phyloP scores from a whole-genome alignment of 2,797 vertebrate genomes.

The Microtus agrestis region DNA sequence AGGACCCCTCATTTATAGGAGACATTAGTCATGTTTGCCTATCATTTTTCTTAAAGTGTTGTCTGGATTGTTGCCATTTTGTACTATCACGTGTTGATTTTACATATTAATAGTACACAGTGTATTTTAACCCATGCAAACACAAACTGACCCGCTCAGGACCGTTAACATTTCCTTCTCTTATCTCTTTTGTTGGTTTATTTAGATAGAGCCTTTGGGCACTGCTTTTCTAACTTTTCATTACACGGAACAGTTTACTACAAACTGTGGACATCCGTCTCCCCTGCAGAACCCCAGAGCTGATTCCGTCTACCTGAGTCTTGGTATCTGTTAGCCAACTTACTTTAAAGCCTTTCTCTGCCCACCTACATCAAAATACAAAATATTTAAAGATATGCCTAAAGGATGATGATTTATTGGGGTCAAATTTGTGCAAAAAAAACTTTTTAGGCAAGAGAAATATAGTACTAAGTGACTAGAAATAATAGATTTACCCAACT shows the following conservation, averaged over 20 bases:
- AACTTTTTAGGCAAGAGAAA: not conserved
- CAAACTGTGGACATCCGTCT: not conserved
- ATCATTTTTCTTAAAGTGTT: slow-evolving; percentile 8
- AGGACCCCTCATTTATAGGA: not conserved
- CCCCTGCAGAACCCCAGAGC: not conserved
- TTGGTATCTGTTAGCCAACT: not conserved
- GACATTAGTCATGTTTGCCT: not conserved
- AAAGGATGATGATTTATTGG: not conserved
- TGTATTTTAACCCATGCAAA: not conserved
- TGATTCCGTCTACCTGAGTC: not conserved
- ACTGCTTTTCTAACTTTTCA: not conserved
- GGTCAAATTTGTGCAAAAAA: not conserved
- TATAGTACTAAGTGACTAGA: not conserved
- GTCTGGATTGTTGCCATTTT: not conserved
- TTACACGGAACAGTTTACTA: not conserved
- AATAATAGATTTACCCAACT: slow-evolving; percentile 15
- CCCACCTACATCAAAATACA: not conserved
- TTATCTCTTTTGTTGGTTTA: not conserved
- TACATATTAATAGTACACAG: not conserved
- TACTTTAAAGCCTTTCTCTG: not conserved
- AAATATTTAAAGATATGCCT: not conserved
- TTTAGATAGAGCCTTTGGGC: not conserved
- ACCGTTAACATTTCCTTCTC: not conserved
- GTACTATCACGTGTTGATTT: not conserved
- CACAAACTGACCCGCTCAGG: not conserved